Conservation (phyloP, 1,140 invertebrate genomes). For the Luehdorfia chinensis region DNA sequence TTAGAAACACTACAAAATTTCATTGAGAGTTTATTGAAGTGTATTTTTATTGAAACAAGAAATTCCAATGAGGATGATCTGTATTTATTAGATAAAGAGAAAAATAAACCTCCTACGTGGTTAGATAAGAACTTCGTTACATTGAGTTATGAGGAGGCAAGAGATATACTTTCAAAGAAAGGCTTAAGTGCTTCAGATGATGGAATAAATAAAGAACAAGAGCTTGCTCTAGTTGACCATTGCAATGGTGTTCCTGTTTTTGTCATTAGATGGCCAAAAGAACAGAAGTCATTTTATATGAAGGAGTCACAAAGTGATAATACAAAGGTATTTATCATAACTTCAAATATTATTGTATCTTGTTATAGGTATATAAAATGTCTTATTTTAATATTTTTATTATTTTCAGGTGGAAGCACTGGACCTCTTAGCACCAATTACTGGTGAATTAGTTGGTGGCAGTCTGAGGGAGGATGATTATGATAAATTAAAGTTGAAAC, state of each 20-base stretch:
- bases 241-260: conserved; percentile 89
- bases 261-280: conserved; percentile 91
- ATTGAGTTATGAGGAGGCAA: conserved; percentile 88
- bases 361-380: no score
- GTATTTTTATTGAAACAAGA: conserved; percentile 78
- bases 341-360: conserved; percentile 7
- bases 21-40: conserved; percentile 87
- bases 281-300: conserved; percentile 97
- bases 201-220: conserved; percentile 90
- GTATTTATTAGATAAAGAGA: conserved; percentile 69
- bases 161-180: conserved; percentile 81
- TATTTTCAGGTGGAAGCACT: conserved; percentile 81
- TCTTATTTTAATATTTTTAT: not conserved
- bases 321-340: conserved; percentile 34
- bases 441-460: conserved; percentile 96
- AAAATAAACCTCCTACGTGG: conserved; percentile 75
- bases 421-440: conserved; percentile 91
- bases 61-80: conserved; percentile 81
- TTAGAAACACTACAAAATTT: conserved; percentile 82
- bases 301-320: conserved; percentile 81
- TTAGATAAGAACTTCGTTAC: conserved; percentile 82
- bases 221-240: conserved; percentile 88
- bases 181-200: conserved; percentile 65
- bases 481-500: conserved; percentile 79
- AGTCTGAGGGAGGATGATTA: conserved; percentile 93